These are phyloP conservation scores for Carassius gibelio DNA, from an alignment of 2,113 vertebrate genomes.

Conservation along the genomic window DNA sequence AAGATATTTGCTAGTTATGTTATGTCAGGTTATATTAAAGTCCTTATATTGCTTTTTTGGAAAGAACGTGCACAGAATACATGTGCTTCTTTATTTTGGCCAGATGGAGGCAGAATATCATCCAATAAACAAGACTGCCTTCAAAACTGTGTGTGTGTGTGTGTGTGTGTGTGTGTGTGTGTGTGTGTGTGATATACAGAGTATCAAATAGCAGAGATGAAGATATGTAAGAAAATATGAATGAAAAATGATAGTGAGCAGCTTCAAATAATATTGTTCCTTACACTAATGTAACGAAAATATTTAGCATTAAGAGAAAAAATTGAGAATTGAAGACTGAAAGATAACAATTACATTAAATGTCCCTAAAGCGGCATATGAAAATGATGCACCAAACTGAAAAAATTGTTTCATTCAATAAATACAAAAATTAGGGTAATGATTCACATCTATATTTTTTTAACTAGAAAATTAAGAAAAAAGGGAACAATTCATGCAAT, in stretches of 20 bases:
- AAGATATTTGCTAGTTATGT: neutral
- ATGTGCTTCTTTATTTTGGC: conserved; percentile 15
- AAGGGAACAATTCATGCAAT: no score
- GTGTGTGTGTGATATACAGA: neutral
- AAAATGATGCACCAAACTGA: neutral
- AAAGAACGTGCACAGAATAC: neutral
- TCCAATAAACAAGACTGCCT: neutral
- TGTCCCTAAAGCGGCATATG: neutral
- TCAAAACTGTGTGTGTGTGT: neutral
- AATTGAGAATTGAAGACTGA: neutral
- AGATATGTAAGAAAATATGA: neutral
- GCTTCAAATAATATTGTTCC: neutral
- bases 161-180: neutral
- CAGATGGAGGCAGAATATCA: conserved; percentile 43
- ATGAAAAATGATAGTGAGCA: neutral
- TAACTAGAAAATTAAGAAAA: no score
- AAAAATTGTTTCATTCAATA: no score
- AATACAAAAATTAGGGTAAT: no score
- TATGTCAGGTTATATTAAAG: neutral
- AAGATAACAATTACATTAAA: neutral
- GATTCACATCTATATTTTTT: no score
- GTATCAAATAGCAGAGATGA: neutral
- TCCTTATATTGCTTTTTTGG: neutral
- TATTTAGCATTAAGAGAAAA: neutral
- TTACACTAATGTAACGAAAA: neutral